Conservation (phyloP, 2,888 invertebrate genomes). For the Drosophila limbata region DNA sequence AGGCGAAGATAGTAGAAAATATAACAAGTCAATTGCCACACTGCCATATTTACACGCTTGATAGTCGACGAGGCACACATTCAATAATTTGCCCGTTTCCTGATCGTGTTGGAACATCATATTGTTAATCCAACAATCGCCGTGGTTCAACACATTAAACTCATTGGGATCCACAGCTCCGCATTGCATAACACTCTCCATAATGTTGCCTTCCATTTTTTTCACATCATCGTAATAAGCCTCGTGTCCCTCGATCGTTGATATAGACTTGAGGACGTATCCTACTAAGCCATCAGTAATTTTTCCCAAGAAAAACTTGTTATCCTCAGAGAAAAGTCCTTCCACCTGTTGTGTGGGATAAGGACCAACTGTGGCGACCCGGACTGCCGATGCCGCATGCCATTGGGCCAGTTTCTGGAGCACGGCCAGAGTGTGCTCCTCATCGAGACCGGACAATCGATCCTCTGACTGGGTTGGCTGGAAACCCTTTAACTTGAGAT, state of each 20-base stretch:
- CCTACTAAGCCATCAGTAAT: constrained; percentile 25
- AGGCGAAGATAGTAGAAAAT: constrained; percentile 77
- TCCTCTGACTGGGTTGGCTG: constrained; percentile 50
- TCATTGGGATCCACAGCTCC: constrained; percentile 43
- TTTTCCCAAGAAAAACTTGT: constrained; percentile 16
- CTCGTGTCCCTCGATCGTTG: constrained; percentile 55
- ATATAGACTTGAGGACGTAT: constrained; percentile 44
- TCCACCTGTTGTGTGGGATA: constrained; percentile 40
- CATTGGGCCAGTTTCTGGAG: constrained; percentile 79
- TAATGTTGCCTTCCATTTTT: constrained; percentile 36
- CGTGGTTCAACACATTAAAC: constrained; percentile 81
- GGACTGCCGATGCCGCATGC: constrained; percentile 81
- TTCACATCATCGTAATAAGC: constrained; percentile 61
- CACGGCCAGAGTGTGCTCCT: constrained; percentile 70
- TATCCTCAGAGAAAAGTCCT: constrained; percentile 40
- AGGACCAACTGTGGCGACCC: constrained; percentile 57
- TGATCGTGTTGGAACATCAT: constrained; percentile 78
- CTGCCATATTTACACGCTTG: constrained; percentile 71
- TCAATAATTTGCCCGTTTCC: constrained; percentile 58
- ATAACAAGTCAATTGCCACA: constrained; percentile 71
- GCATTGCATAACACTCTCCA: constrained; percentile 15
- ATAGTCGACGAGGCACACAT: constrained; percentile 71
- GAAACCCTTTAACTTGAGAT: constrained; percentile 69
- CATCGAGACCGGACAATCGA: constrained; percentile 73
- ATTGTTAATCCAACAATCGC: constrained; percentile 82